Base-by-base conservation (phyloP, 1,140 invertebrate species). In the Drosophila pseudoobscura region DNA sequence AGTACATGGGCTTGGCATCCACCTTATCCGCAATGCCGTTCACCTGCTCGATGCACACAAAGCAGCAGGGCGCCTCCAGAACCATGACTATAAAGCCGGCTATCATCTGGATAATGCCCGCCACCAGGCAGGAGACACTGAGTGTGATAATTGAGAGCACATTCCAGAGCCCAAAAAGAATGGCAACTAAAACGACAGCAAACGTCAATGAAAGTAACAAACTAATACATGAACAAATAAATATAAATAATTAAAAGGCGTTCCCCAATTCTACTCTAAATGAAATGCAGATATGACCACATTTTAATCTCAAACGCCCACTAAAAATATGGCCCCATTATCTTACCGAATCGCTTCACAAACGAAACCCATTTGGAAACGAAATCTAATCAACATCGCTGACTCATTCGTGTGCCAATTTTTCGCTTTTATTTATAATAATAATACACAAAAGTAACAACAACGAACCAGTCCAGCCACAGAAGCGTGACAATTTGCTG, bases 31-130 rank as follows among this genome's bases (percentile, higher is more conserved):
- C 96, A 24, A 98, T 92, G 57, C 93, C 94, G 92, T 97, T 96
- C 60, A 98, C 97, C 93, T 97, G 96, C 90, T 98, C 97, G 71
- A 99, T 94, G 92, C 98, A 99, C 91, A 97, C 94, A 92, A 97
- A 99, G 92, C 97, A 98, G 91, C 96, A 98, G 0, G 98, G 98
- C 9, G 97, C 97, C 92, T 99, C 98, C 79, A 98, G 94, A 5
- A 96, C 94, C 70, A 98, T 93, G 47, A 97, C 94, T 57, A 97
- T 80, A 92, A 98, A 97, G 46, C 97, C 97, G 53, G 95, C 94
- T 49, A 98, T 75, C 95, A 98, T 96, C 94, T 98, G 97, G 93
- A 96, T 95, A 62, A 98, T 94, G 54, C 97, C 97, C 49, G 95
- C 94, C 39, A 98, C 92, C 15, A 98, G 92, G 92, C 96, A 97